Evolutionary conservation across 2,113 vertebrate genomes (phyloP), one percentile per base, ranked within the genome.

Genomic region (Menura novaehollandiae): DNA sequence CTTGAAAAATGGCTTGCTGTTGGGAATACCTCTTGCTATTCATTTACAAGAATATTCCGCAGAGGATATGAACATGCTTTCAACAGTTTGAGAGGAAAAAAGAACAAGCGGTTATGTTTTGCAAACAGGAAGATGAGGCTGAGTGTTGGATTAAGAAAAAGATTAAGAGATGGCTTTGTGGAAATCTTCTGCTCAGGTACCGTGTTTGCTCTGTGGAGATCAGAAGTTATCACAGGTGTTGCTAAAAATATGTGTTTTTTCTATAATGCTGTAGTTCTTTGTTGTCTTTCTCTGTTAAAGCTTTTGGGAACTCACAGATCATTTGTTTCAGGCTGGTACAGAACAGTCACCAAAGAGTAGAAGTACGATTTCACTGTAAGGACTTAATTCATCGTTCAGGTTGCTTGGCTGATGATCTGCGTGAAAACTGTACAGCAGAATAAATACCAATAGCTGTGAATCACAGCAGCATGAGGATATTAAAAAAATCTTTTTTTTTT

Each of bases 91-190:
- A 69, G 63, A 37, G 75, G 83, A 43, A 33, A 89, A 95, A 95
- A 63, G 87, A 75, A 41, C 56, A 76, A 96, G 74, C 91, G 88
- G 63, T 43, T 85, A 56, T 92, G 91, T 96, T 95, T 93, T 95
- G 44, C 95, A 96, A 96, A 96, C 82, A 85, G 75, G 89, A 92
- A 96, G 94, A 95, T 82, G 76, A 89, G 44, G 44, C 93, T 96
- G 80, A 92, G 39, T 77, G 58, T 74, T 94, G 97, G 97, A 96
- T 98, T 96, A 97, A 93, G 94, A 82, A 91, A 93, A 85, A 94
- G 88, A 97, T 96, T 96, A 96, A 96, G 82, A 88, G 69, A 17
- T 78, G 73, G 67, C 85, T 96, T 96, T 94, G 71, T 80, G 94
- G 71, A 93, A 59, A 75, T 94, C 69, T 93, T 95, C 96, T 6